Base-by-base conservation (phyloP, 2,113 vertebrate genomes). In the Semicossyphus pulcher region DNA sequence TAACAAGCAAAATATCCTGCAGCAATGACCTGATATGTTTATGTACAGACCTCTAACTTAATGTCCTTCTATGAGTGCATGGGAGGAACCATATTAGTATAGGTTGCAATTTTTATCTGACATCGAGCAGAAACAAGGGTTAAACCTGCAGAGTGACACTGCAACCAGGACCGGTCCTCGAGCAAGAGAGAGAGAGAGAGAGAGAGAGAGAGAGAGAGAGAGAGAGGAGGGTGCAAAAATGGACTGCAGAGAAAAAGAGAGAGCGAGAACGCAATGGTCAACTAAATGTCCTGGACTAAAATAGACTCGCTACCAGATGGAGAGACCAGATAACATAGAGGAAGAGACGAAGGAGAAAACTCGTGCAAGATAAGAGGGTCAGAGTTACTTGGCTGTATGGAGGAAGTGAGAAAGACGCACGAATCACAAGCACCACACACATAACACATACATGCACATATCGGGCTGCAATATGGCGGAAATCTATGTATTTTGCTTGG, bases 231-330 rank as follows among this genome's bases (percentile, higher is more conserved):
- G n/a, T 37, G 34, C 18, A 44, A 20, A 70, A 11, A 53, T 49
- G 21, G 42, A 44, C 20, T 10, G n/a, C 29, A 47, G 8, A 80
- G 53, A 28, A 39, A 52, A 11, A 49, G 47, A 47, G 26, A 41
- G 44, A 21, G 44, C 3, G 15, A 18, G 37, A 58, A 5, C 0
- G 34, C 2, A 21, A 63, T 47, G 63, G 80, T 68, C 72, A 56
- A 61, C 64, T 75, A 41, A 79, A 84, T 67, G 58, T 76, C 53
- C 60, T 58, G 4, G 31, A 80, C 59, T 71, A 70, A 86, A 89
- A 85, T 73, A 85, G 81, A 85, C 62, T 14, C 0, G 1, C 18
- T 32, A 51, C 63, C 28, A 80, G 77, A 85, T 59, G 54, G 65
- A 44, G 62, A 23, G 41, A 51, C 11, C 31, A 60, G 54, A 75